Evolutionary conservation across 1,140 invertebrate species (phyloP), one percentile per base, ranked within the genome.

Genomic region (Caerostris extrusa): DNA sequence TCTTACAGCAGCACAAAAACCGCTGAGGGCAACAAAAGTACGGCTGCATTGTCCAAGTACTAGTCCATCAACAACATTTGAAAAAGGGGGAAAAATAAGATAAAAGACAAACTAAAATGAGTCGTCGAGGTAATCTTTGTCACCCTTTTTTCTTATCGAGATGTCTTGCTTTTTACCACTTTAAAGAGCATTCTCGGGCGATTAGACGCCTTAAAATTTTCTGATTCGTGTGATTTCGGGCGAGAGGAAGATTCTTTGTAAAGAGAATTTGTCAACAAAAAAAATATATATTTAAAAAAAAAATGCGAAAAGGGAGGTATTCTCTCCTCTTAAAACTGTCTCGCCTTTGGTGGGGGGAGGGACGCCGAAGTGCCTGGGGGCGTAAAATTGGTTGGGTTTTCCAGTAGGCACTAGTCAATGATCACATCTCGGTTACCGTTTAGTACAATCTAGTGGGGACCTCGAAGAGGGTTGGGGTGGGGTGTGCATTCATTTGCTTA

Each of bases 301-400:
- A 83, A 34, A n/a, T 12, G 57, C 8, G 14, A 85, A 85, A 85
- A n/a, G 61, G 82, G 81, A 71, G 64, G 81, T 71, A 85, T 58
- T 57, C 55, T 64, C 61, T 71, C 53, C 64, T 86, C 83, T 93
- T 93, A 85, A 87, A 93, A 87, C 83, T 93, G 82, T 86, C 91
- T 93, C 53, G n/a, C 90, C 55, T 90, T 58, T 10, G 17, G 6
- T n/a, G 12, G 50, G 53, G 90, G 90, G 14, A 17, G 53, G 10
- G 17, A 19, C n/a, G 34, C 60, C 7, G 50, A 19, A 61, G 82
- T 60, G 92, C 82, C 91, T 10, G 60, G 67, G 67, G 91, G 92
- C 69, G 69, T 58, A 93, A 93, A 93, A 93, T 93, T 93, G 92
- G 92, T 93, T 93, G 92, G 92, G 92, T 88, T 93, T 77, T 93